Evolutionary conservation across 2,888 invertebrate genomes (phyloP), one percentile per base, ranked within the genome.

Genomic region (Prostheceraeus crozeri): DNA sequence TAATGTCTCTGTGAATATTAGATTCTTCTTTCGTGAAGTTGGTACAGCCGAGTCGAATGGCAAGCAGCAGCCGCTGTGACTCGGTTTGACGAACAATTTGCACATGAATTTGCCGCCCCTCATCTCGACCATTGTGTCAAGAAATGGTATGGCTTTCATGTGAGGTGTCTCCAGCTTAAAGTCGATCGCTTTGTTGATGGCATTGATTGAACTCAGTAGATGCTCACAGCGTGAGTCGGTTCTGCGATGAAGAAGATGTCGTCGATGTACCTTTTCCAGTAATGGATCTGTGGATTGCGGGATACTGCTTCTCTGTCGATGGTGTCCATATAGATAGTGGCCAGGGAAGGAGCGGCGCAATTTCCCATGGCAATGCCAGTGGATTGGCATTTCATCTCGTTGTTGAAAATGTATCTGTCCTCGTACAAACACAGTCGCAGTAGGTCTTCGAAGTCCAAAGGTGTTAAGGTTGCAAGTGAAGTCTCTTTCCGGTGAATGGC

Each of bases 261-360:
- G 28, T 48, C 48, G 14, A 48, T 48, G 48, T 48, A 48, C 27
- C 48, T 11, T 48, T 48, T 48, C 48, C 48, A 48, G 48, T 48
- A 48, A 19, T 28, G 25, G 23, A 48, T 48, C 27, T 48, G 11
- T 28, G 48, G 48, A 48, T 48, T 48, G 25, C 6, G 25, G 25
- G 25, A 25, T 30, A 48, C 27, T 10, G 28, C 28, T 48, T 48
- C 27, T n/a, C 25, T 30, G 25, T 48, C 48, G n/a, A 33, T n/a
- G 33, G 8, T 10, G 33, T 33, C 33, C 33, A 33, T 33, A 33
- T 33, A 33, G 8, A 33, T n/a, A n/a, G n/a, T n/a, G n/a, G n/a
- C n/a, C n/a, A n/a, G n/a, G n/a, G n/a, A n/a, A n/a, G n/a, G n/a
- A n/a, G n/a, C n/a, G n/a, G n/a, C n/a, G n/a, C n/a, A n/a, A n/a